Conservation (phyloP, 1,140 invertebrate genomes). For the Piezodorus guildinii region DNA sequence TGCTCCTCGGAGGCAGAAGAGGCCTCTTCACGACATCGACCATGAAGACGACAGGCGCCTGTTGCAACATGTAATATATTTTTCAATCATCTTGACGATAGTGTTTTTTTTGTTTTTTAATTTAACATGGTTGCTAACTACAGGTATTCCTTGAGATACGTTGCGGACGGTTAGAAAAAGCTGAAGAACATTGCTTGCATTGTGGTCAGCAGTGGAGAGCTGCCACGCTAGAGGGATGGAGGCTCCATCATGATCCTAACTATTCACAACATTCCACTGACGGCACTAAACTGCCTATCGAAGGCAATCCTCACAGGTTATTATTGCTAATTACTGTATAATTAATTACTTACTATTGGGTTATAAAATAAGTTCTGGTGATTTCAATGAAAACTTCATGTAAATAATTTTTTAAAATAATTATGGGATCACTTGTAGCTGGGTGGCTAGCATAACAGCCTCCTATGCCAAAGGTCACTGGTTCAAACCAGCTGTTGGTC, state of each 20-base stretch:
- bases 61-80: slow-evolving; percentile 36
- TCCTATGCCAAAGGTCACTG: no score
- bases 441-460: no score
- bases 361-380: not conserved
- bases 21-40: slow-evolving; percentile 76
- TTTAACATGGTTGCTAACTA: not conserved
- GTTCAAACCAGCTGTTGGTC: no score
- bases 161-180: slow-evolving; percentile 72
- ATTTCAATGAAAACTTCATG: not conserved
- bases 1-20: slow-evolving; percentile 68
- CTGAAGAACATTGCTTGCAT: slow-evolving; percentile 67
- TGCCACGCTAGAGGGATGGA: slow-evolving; percentile 81
- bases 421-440: no score
- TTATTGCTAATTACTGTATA: not conserved
- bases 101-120: not conserved
- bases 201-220: slow-evolving; percentile 83
- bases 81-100: not conserved
- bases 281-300: slow-evolving; percentile 40
- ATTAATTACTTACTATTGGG: not conserved
- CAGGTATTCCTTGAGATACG: slow-evolving; percentile 62
- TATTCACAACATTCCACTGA: slow-evolving; percentile 35
- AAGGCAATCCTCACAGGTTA: slow-evolving; percentile 55
- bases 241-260: slow-evolving; percentile 70
- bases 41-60: slow-evolving; percentile 71
- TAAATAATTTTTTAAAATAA: no score